Evolutionary conservation across 2,797 vertebrate genomes (phyloP), one percentile per base, ranked within the genome.

Genomic region (Peromyscus nudipes): DNA sequence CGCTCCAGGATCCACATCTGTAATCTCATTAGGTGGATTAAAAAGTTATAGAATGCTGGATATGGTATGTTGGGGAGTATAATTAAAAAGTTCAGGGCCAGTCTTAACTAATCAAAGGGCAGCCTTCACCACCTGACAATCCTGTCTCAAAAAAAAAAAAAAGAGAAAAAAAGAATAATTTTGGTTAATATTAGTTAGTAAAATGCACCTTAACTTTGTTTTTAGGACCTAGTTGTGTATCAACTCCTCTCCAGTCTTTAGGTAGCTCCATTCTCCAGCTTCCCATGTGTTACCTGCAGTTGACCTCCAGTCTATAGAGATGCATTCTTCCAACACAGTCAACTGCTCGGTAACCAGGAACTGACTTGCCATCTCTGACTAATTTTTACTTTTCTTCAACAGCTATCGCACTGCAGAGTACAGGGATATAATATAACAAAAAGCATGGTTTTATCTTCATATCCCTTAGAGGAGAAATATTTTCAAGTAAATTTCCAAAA

Each of bases 401-500:
- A 12, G 29, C 7, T n/a, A 13, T 31, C 37, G 1, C 75, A 81
- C 4, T 14, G 5, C 4, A 65, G 14, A 52, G 49, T 60, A 60
- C 43, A 2, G 11, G 16, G 11, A n/a, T 25, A 62, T 0, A 62
- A 77, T 21, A 64, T 37, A 83, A 13, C 17, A n/a, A 10, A 57
- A 85, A 88, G 31, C 16, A n/a, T 62, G 80, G 60, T 67, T 93
- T 82, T 85, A 31, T 49, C 89, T 92, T 95, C 37, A 79, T 1
- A 88, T 40, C 34, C 2, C 31, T 89, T 23, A 52, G 34, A 69
- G 46, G 34, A 52, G 14, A 67, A 76, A 3, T 43, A 31, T 62
- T 83, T 89, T 81, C 57, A 88, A 76, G 19, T 5, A 82, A 96
- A 67, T 82, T 95, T 73, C 37, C 52, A 55, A 81, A n/a, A 13